Base-by-base conservation (phyloP, 2,797 vertebrate genomes). In the Siniperca obscura region DNA sequence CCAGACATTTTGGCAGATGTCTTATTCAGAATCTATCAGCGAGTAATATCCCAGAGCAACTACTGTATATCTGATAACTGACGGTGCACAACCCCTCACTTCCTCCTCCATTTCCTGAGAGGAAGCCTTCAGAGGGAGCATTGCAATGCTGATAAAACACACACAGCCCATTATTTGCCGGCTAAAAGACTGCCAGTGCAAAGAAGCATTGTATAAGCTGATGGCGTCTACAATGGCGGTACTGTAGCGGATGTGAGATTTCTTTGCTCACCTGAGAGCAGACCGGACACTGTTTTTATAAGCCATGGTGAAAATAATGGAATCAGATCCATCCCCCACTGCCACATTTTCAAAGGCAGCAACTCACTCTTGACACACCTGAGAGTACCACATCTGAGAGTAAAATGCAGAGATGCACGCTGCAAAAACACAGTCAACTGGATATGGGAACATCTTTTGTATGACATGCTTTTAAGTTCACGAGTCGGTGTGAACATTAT, bases 41-140 rank as follows among this genome's bases (percentile, higher is more conserved):
- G 74, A 88, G 90, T 91, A 93, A 94, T 94, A 94, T 93, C 93
- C 93, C 91, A 80, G 82, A 84, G 91, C 91, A 92, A 87, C 92
- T 84, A 87, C 88, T 90, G 91, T 92, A 83, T 90, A 94, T 93
- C 94, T 94, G 94, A 94, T 94, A 93, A 90, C 88, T 78, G 87
- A 86, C 52, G 81, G 89, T 87, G 90, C 90, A 90, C 91, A 93
- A 89, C 87, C 88, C 85, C 73, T 86, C 81, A 76, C 90, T 91
- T 94, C 91, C 91, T 86, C 87, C 91, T 93, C 92, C 90, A 94
- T 95, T 95, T 96, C 92, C 93, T 91, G 88, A 86, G 93, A 92
- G 92, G 90, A 91, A 93, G 86, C 86, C 90, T 90, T 89, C 88
- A 76, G 81, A 85, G 74, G 83, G 70, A 85, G 84, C 85, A 82